Evolutionary conservation across 37 sponge, comb jelly and placozoan species (phyloP), one percentile per base, ranked within the genome.

Genomic region (Lycopodina hypogea): DNA sequence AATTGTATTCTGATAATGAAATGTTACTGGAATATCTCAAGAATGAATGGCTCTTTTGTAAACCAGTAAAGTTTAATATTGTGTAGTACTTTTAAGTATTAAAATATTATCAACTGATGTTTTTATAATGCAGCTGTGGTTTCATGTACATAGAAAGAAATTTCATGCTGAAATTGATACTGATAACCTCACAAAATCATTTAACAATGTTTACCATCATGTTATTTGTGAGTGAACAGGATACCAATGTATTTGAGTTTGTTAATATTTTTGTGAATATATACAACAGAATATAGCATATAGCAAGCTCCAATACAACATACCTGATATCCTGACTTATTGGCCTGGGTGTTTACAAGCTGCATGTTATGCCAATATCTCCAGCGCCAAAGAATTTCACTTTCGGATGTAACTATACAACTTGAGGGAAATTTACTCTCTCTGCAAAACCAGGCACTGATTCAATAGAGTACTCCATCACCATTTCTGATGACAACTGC

Each of bases 401-500:
- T 4, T 57, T 23, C 59, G 61, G 78, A 77, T 64, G 19, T 77
- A 30, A 57, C 76, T 57, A 35, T 6, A 55, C 26, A 62, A 23
- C 67, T 40, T 28, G 51, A 60, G 33, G 78, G 78, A 39, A 65
- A 60, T 77, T 42, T 61, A 77, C 78, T 77, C 67, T 61, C 11
- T 2, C 65, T 22, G 51, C 36, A 32, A 61, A 77, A 29, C 53
- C 61, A 29, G 26, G n/a, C 48, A 64, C 60, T 59, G 15, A 59
- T 59, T 59, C 60, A 59, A 59, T 17, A 26, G 60, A 28, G 28
- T 59, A 59, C 51, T 21, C 3, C 15, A 42, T 61, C 23, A 26
- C 61, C 30, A 77, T 77, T 58, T 67, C 78, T 77, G n/a, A 34
- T 55, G 78, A 67, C 41, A 55, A 71, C 41, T 75, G 75, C 38